These are phyloP conservation scores for Caprella mutica DNA, from an alignment of 2,888 invertebrate genomes.

Conservation along the genomic window DNA sequence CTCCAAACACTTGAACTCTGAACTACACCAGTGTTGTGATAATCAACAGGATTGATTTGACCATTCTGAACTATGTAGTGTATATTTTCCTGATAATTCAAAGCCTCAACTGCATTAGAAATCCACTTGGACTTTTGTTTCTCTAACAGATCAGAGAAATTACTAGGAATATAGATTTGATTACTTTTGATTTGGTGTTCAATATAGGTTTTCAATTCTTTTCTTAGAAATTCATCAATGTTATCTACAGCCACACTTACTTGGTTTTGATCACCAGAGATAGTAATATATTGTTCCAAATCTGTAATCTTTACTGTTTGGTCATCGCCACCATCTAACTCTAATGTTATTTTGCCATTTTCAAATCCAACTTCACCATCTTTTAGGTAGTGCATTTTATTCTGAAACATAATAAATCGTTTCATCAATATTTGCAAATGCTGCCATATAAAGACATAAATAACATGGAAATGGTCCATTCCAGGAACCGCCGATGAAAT, in stretches of 20 bases:
- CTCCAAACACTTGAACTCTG: neutral
- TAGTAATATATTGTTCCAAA: neutral
- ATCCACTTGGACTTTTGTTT: constrained; percentile 1
- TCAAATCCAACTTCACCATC: neutral
- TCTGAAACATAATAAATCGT: neutral
- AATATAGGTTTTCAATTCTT: neutral
- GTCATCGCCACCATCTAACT: neutral
- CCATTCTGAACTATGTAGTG: neutral
- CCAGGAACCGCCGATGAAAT: neutral
- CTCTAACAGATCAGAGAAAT: neutral
- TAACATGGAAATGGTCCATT: neutral
- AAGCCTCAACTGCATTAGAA: neutral
- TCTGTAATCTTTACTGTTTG: neutral
- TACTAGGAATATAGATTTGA: neutral
- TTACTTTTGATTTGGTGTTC: neutral
- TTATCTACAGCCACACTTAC: neutral
- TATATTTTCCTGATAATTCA: neutral
- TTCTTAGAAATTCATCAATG: neutral
- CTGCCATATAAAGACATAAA: neutral
- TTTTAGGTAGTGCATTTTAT: neutral
- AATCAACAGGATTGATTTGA: neutral
- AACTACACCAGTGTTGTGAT: neutral
- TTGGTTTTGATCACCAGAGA: neutral
- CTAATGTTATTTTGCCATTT: neutral
- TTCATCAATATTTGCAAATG: neutral